These are phyloP conservation scores for Nebria brevicollis DNA, from an alignment of 2,888 invertebrate genomes.

Conservation along the genomic window DNA sequence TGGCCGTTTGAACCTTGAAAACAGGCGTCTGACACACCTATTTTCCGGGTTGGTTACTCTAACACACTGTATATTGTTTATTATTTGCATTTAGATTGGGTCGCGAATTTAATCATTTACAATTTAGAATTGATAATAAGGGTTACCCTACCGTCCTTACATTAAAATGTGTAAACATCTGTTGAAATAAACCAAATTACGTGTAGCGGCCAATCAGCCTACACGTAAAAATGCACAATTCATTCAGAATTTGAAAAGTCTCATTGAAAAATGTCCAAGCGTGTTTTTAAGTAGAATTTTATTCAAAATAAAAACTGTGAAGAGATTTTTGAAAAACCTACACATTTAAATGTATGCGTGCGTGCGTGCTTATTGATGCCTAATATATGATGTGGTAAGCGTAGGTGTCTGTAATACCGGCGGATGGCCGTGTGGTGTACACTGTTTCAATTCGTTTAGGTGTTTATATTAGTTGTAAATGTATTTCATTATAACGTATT, in stretches of 20 bases:
- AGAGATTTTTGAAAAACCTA: neutral
- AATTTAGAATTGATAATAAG: neutral
- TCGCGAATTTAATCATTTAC: neutral
- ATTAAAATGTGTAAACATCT: too few species aligned
- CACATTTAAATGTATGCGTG: neutral
- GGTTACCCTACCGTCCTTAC: too few species aligned
- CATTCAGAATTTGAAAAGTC: neutral
- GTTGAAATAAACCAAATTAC: too few species aligned
- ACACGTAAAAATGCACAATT: neutral
- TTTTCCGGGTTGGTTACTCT: neutral
- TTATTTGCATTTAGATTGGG: slow-evolving; percentile 1
- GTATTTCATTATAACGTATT: slow-evolving; percentile 42
- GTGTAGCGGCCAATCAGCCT: neutral
- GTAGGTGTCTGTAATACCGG: slow-evolving; percentile 29
- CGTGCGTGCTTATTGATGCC: neutral
- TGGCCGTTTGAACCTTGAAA: neutral
- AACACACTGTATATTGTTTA: neutral
- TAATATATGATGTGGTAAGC: neutral
- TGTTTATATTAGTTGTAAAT: slow-evolving; percentile 43
- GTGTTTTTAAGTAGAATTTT: slow-evolving; percentile 1
- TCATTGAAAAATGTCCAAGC: neutral
- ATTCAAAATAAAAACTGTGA: neutral
- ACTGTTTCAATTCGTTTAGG: slow-evolving; percentile 41
- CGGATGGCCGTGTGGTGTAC: slow-evolving; percentile 3
- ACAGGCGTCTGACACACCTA: neutral